Percentiles rank a stretch among this genome's conserved stretches.
Evolutionary conservation across 2,888 invertebrate species (phyloP).

Genomic region (Pomacea canaliculata): DNA sequence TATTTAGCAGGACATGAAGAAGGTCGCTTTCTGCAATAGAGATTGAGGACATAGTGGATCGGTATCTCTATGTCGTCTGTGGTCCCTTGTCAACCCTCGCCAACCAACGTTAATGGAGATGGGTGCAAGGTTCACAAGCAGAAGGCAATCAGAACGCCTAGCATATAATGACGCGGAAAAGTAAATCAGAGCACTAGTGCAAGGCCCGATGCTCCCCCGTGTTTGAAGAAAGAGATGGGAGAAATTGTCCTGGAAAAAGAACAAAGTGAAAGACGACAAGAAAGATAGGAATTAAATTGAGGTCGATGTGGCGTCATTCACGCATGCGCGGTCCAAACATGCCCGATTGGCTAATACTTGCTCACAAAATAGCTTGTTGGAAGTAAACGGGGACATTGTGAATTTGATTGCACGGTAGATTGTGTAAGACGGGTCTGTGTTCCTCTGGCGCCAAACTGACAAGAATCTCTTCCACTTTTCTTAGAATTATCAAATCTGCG

Average conservation of each 20-base stretch:
- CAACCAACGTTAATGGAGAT: neutral
- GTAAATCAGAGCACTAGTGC: neutral
- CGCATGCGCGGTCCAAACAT: neutral
- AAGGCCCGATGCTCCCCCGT: neutral
- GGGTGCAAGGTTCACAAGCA: neutral
- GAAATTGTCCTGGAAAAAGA: constrained; percentile 3
- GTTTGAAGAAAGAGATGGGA: constrained; percentile 12
- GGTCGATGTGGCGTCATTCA: neutral
- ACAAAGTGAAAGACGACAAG: neutral
- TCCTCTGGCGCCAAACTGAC: no score
- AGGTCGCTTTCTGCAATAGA: no score
- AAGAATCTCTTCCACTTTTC: no score
- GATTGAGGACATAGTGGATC: no score
- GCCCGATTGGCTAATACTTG: neutral
- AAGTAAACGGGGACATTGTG: no score
- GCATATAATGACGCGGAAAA: neutral
- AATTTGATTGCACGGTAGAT: no score
- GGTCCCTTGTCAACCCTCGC: neutral
- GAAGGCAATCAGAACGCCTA: neutral
- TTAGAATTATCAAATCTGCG: no score
- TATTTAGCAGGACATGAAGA: no score
- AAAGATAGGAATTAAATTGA: constrained; percentile 14
- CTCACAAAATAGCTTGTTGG: no score
- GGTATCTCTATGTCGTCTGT: neutral
- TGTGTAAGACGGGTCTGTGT: no score